Evolutionary conservation across 1,140 invertebrate species (phyloP).

Genomic region (Anoplophora glabripennis): DNA sequence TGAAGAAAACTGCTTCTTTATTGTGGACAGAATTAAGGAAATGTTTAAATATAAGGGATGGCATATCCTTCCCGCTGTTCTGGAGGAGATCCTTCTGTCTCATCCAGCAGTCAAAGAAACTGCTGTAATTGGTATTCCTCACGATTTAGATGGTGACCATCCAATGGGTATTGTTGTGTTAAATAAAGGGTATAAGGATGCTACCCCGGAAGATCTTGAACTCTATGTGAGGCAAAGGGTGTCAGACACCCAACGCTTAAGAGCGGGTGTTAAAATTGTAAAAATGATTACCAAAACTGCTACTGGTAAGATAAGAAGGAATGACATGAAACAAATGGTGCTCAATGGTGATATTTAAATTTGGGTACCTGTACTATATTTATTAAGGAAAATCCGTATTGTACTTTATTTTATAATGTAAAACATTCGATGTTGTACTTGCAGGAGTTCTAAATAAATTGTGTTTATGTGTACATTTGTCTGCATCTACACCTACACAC

Average conservation of each 20-base stretch:
- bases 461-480: too few relatives aligned
- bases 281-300: slow-evolving; percentile 54
- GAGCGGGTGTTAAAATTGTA: slow-evolving; percentile 52
- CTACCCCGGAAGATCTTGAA: slow-evolving; percentile 52
- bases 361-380: too few relatives aligned
- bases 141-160: slow-evolving; percentile 61
- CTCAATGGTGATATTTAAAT: slow-evolving; percentile 21
- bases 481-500: too few relatives aligned
- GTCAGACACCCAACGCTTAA: slow-evolving; percentile 32
- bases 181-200: slow-evolving; percentile 33
- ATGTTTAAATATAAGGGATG: slow-evolving; percentile 64
- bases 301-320: slow-evolving; percentile 55
- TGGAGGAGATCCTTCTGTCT: slow-evolving; percentile 64
- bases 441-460: too few relatives aligned
- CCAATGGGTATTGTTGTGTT: slow-evolving; percentile 64
- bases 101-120: slow-evolving; percentile 64
- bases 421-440: too few relatives aligned
- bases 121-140: slow-evolving; percentile 65
- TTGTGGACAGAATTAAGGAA: slow-evolving; percentile 69
- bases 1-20: slow-evolving; percentile 59
- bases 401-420: too few relatives aligned
- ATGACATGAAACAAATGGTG: slow-evolving; percentile 25
- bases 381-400: too few relatives aligned
- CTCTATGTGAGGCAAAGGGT: slow-evolving; percentile 49
- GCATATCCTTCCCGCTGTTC: slow-evolving; percentile 48